Evolutionary conservation across 2,888 invertebrate genomes (phyloP).

Genomic region (Mesorhabditis spiculigera): DNA sequence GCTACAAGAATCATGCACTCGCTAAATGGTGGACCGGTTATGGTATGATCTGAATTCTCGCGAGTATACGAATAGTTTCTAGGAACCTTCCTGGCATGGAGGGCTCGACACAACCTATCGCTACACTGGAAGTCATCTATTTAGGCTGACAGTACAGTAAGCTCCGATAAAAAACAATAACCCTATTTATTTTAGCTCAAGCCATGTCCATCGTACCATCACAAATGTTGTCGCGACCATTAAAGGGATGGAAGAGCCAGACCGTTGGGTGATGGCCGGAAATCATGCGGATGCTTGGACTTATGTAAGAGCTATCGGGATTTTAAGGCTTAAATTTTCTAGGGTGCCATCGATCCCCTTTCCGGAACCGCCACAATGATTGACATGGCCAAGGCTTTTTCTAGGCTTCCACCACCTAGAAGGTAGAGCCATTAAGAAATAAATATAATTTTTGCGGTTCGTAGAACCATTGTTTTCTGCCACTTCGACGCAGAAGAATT

Average conservation of each 20-base stretch:
- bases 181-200: constrained; percentile 9
- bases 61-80: constrained; percentile 7
- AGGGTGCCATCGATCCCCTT: constrained; percentile 62
- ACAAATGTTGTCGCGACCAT: constrained; percentile 59
- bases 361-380: constrained; percentile 63
- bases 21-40: constrained; percentile 23
- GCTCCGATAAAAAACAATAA: no score
- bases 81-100: constrained; percentile 24
- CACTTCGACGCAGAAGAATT: constrained; percentile 64
- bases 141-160: constrained; percentile 23
- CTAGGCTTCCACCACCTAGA: not conserved
- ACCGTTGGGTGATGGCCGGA: constrained; percentile 63
- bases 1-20: constrained; percentile 24
- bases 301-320: constrained; percentile 13
- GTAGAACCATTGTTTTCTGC: constrained; percentile 59
- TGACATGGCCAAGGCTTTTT: constrained; percentile 56
- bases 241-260: constrained; percentile 58
- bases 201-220: constrained; percentile 28
- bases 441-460: not conserved
- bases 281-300: constrained; percentile 66
- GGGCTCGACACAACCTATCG: constrained; percentile 41
- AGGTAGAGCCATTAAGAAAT: not conserved
- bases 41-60: constrained; percentile 7
- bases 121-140: constrained; percentile 37
- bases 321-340: constrained; percentile 32